Evolutionary conservation across 1,140 invertebrate genomes (phyloP).

Genomic region (Musca vetustissima): DNA sequence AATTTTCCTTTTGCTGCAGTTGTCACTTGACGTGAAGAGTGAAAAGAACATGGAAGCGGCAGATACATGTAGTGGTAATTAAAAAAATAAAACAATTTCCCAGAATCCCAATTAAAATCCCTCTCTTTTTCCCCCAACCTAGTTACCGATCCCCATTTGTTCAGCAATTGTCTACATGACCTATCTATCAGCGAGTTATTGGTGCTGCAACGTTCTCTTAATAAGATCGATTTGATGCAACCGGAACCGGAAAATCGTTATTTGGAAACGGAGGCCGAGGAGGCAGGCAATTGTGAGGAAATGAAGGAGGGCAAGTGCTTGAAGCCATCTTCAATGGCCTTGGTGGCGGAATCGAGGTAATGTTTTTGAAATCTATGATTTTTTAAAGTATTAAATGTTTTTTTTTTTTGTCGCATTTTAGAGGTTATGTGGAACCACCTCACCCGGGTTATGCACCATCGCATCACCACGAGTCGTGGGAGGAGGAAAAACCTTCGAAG

Average conservation of each 20-base stretch:
- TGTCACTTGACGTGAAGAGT: constrained; percentile 1
- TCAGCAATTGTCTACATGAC: background rate
- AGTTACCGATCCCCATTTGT: background rate
- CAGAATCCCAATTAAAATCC: background rate
- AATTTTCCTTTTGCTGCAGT: background rate
- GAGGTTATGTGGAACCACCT: background rate
- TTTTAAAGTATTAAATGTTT: background rate
- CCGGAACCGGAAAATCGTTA: background rate
- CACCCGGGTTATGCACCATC: constrained; percentile 21
- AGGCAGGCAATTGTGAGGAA: background rate
- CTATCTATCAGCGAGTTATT: constrained; percentile 5
- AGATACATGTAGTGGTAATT: constrained; percentile 4
- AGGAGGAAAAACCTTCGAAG: constrained; percentile 59
- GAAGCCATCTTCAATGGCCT: constrained; percentile 23
- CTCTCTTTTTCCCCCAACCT: too few relatives aligned
- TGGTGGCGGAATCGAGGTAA: constrained; percentile 26
- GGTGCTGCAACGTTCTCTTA: background rate
- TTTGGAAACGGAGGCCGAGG: background rate
- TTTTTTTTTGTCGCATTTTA: too few relatives aligned
- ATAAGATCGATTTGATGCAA: background rate
- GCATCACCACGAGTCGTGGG: constrained; percentile 11
- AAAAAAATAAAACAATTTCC: background rate
- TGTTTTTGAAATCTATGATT: background rate
- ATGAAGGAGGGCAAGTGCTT: constrained; percentile 7
- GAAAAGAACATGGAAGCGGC: background rate